Evolutionary conservation across 2,888 invertebrate species (phyloP), one percentile per base, ranked within the genome.

Genomic region (Lasioglossum morio): DNA sequence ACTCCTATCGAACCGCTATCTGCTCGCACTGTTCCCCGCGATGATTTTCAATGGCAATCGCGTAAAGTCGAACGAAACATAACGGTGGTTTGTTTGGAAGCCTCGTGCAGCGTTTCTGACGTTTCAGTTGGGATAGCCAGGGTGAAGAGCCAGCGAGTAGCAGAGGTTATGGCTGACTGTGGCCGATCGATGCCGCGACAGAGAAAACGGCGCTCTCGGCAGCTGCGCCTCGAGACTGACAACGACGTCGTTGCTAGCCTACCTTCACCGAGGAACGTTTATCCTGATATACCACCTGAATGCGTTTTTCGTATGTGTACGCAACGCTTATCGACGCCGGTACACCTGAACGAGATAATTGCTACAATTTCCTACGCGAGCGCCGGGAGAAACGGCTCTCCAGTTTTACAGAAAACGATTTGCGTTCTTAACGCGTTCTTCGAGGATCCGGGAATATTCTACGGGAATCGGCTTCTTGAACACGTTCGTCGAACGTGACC

Each of bases 131-230:
- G 43, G 23, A 60, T 30, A 46, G 75, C 63, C 57, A 72, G 69
- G 76, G 69, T n/a, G 57, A 63, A 57, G 57, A 70, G 60, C 70
- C 57, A 79, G 53, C 16, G 81, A 89, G 85, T 80, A 69, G 84
- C 90, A 84, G 87, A 91, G 91, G 91, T 91, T 91, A 91, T 89
- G 88, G 89, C 81, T 84, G 82, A 82, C 83, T 40, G 81, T 78
- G 84, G 34, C 79, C 91, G 91, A 91, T 91, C 90, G 87, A 90
- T 91, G 87, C 73, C 86, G 81, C 81, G 83, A 77, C 82, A 87
- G 79, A 73, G 84, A 82, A 84, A 87, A 87, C 84, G 84, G 82
- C 88, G 87, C 87, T 87, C 80, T 72, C 73, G 76, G 87, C 91
- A 91, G 83, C 85, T 90, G 91, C 91, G 87, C 89, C 85, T 82